phyloP scores from a whole-genome alignment of 2,113 vertebrate species.

The Tangachromis dhanisi region DNA sequence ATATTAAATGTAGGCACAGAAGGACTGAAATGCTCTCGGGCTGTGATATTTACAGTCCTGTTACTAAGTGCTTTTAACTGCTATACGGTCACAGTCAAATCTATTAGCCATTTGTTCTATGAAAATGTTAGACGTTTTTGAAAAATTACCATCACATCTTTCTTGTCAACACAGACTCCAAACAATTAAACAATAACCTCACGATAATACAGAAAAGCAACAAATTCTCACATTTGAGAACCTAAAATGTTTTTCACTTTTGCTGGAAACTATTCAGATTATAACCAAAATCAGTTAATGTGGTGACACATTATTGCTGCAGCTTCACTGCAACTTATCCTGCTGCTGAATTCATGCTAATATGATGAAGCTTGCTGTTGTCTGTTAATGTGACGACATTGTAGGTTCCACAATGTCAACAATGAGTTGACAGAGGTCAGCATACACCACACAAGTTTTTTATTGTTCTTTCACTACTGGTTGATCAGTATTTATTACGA shows the following conservation, averaged over 20 bases:
- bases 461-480: neutral
- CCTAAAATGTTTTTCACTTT: neutral
- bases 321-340: neutral
- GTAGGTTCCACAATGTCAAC: neutral
- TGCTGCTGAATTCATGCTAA: neutral
- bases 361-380: neutral
- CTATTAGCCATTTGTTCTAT: neutral
- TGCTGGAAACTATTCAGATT: neutral
- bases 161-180: neutral
- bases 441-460: neutral
- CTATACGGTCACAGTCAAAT: neutral
- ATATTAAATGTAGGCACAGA: neutral
- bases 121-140: neutral
- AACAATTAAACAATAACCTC: neutral
- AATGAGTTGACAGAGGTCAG: neutral
- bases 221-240: neutral
- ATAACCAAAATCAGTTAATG: neutral
- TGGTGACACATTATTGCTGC: neutral
- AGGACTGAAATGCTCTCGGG: neutral
- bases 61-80: neutral
- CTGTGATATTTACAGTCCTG: neutral
- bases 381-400: neutral
- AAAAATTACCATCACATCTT: neutral
- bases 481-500: neutral
- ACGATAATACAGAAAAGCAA: neutral